Evolutionary conservation across 1,140 invertebrate genomes (phyloP), one percentile per base, ranked within the genome.

Genomic region (Tetramorium alpestre): DNA sequence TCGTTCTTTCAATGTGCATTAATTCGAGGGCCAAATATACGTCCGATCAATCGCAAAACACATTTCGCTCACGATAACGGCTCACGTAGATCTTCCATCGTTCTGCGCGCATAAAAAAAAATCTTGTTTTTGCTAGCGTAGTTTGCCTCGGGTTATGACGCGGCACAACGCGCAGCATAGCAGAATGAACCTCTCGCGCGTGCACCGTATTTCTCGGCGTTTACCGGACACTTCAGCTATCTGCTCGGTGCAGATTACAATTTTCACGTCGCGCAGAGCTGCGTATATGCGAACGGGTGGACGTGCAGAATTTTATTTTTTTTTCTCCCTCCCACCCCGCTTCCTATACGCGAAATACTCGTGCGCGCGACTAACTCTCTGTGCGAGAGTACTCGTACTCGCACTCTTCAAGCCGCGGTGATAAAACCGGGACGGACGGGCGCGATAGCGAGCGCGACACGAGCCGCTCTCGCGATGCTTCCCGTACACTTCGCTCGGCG

Each of bases 181-280:
- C 18, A 38, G n/a, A 84, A 75, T 62, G 54, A 62, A n/a, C 41
- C 22, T 41, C 41, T 60, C 62, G 25, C 70, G 38, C 56, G 41
- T 22, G 18, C 28, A 8, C 10, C 25, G 11, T 54, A 18, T 85
- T 72, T n/a, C 58, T 67, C n/a, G 62, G 25, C 67, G 33, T 77
- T 88, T 78, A 65, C 44, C 49, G 75, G 41, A 69, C 65, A 67
- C 49, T 56, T 69, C 38, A 38, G 51, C 33, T 16, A 73, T 69
- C 25, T 80, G 67, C 54, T 72, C 51, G 44, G 51, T 54, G 54
- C 81, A 88, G 41, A 67, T 86, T 88, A 73, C 75, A 88, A 88
- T 86, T 89, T 88, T 62, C 78, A 88, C 60, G 41, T 56, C 38
- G 44, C 54, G 41, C 44, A 49, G 28, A 65, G 47, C 44, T 33